Conservation (phyloP, 2,113 vertebrate species). For the Gila orcuttii region DNA sequence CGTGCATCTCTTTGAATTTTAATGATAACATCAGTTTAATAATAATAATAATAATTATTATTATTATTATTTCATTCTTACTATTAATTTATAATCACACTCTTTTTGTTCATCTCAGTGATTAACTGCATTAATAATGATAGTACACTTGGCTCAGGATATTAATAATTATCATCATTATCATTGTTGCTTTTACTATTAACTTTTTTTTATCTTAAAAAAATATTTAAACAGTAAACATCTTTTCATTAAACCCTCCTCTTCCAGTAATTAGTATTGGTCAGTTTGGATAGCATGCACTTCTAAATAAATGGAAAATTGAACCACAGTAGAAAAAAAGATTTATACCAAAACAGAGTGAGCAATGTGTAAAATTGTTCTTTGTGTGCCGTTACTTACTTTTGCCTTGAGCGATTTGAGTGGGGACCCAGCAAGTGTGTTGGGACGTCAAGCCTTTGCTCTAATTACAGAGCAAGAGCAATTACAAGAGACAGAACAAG, state of each 20-base stretch:
- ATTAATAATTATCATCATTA: too few species aligned
- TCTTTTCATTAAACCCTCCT: background rate
- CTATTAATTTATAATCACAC: background rate
- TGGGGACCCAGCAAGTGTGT: slow-evolving; percentile 47
- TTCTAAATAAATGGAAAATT: background rate
- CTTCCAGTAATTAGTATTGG: background rate
- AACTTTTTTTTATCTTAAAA: background rate
- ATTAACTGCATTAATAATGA: background rate
- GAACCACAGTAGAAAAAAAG: background rate
- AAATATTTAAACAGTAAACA: background rate
- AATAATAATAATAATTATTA: background rate
- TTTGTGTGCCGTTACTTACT: slow-evolving; percentile 57
- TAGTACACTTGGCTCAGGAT: too few species aligned
- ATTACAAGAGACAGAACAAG: slow-evolving; percentile 67
- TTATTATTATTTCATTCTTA: background rate
- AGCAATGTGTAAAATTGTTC: slow-evolving; percentile 57
- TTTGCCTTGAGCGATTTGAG: slow-evolving; percentile 37
- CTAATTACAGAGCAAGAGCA: slow-evolving; percentile 81
- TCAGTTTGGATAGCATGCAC: background rate
- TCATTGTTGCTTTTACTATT: background rate
- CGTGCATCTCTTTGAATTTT: background rate
- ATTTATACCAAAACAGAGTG: slow-evolving; percentile 21
- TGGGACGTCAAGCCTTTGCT: slow-evolving; percentile 73
- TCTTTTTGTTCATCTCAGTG: background rate
- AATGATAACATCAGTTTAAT: too few species aligned